These are phyloP conservation scores for Malacoraja senta DNA, from an alignment of 2,797 vertebrate species.

Conservation along the genomic window DNA sequence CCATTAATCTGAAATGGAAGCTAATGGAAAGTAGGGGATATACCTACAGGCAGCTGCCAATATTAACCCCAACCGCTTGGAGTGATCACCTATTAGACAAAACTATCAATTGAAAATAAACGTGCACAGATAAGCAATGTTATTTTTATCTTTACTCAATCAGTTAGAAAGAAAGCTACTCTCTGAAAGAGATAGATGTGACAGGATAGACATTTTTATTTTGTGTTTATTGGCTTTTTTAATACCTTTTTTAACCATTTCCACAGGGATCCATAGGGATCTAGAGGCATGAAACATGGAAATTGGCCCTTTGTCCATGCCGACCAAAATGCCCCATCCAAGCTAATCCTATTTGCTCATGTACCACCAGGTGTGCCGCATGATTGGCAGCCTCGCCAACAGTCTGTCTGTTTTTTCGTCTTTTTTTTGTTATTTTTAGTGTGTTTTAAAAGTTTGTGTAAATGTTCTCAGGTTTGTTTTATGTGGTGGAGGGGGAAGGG, in stretches of 20 bases:
- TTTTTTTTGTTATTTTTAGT: no score
- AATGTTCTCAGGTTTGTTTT: no score
- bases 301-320: no score
- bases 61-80: not conserved
- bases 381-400: no score
- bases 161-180: not conserved
- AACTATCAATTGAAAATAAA: not conserved
- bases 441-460: no score
- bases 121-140: not conserved
- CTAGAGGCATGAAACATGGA: no score
- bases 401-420: no score
- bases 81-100: not conserved
- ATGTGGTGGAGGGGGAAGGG: no score
- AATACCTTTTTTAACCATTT: not conserved
- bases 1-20: slow-evolving; percentile 41
- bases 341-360: no score
- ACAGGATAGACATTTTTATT: not conserved
- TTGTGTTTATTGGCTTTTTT: not conserved
- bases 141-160: not conserved
- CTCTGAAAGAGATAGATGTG: not conserved
- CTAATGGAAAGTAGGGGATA: not conserved
- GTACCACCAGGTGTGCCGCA: no score
- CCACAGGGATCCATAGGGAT: no score
- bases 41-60: not conserved
- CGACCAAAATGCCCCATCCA: no score